Base-by-base conservation (phyloP, 2,888 invertebrate genomes). In the Palloptera scutellata region DNA sequence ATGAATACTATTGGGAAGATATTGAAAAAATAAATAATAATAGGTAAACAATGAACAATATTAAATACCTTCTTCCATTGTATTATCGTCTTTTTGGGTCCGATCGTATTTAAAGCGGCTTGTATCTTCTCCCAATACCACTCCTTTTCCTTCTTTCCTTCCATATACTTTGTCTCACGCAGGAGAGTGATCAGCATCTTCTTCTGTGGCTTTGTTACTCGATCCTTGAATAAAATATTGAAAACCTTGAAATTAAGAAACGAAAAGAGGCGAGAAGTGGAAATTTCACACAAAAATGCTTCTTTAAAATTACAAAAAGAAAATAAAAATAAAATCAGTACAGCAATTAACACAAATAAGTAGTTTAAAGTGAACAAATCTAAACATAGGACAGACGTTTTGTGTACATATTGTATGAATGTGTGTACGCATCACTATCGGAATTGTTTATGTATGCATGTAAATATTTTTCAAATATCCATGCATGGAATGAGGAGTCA, bases 91-190 rank as follows among this genome's bases (percentile, higher is more conserved):
- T 83, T 83, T 67, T 83, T 83, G 52, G 83, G 83, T 1, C 83
- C 83, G 63, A 83, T 83, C 60, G 82, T 83, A 64, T 83, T 83
- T 1, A 83, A 70, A 48, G 83, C 84, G 62, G 82, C 83, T 68
- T 83, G 83, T 52, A 83, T 83, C 68, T 83, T 83, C 68, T 83
- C 84, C 83, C 83, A 83, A 64, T 83, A 83, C 83, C 83, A 83
- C 70, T 83, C 83, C 72, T 83, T 83, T 69, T 83, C 83, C 73
- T 83, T 83, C 68, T 83, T 83, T 43, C 84, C 83, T 72, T 83
- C 84, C 82, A 83, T 83, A 67, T 80, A 83, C 61, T 83, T 83
- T 13, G 83, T 83, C 72, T 83, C 83, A n/a, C 83, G 79, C 75
- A 83, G 70, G 70, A 83, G 72, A 17, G 83, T 82, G 64, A 83